Base-by-base conservation (phyloP, 2,888 invertebrate species). In the Eilema caniola region DNA sequence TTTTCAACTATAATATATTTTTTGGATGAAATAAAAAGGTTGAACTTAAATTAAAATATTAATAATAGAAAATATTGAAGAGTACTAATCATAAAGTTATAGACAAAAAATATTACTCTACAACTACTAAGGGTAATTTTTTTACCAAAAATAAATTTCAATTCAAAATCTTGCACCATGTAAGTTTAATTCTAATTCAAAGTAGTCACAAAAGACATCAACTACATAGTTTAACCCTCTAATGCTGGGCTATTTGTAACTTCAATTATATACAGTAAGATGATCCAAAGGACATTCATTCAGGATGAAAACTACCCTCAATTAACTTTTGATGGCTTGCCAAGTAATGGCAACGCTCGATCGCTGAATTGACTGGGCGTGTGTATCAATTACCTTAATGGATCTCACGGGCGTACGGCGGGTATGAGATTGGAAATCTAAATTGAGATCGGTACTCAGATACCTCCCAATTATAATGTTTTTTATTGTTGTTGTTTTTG, bases 331-430 rank as follows among this genome's bases (percentile, higher is more conserved):
- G 74, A 75, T 81, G 69, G 79, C 79, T 82, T 75, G 75, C 79
- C 76, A 85, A 82, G 85, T 85, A 87, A 85, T 81, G 76, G 72
- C 76, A 62, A 70, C 77, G 65, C 66, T 65, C 80, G 65, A 74
- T 82, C 82, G 85, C 78, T 74, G 83, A 88, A 90, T 85, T 82
- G 88, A 84, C 85, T 83, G 87, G 89, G 88, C 88, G 90, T 89
- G 85, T 86, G 88, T 90, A 90, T 90, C 91, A 92, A 91, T 92
- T 92, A 90, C 86, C 80, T 81, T 87, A 89, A 90, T 88, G 87
- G 87, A 87, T 88, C 89, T 87, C 88, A 82, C 81, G 87, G 85
- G 87, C 76, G 73, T 76, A 63, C 76, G 68, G 56, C 63, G 73
- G n/a, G 70, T 67, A 71, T 67, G 73, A 73, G 73, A 78, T 83